phyloP scores from a whole-genome alignment of 2,888 invertebrate genomes.

The Lasioglossum lativentre region DNA sequence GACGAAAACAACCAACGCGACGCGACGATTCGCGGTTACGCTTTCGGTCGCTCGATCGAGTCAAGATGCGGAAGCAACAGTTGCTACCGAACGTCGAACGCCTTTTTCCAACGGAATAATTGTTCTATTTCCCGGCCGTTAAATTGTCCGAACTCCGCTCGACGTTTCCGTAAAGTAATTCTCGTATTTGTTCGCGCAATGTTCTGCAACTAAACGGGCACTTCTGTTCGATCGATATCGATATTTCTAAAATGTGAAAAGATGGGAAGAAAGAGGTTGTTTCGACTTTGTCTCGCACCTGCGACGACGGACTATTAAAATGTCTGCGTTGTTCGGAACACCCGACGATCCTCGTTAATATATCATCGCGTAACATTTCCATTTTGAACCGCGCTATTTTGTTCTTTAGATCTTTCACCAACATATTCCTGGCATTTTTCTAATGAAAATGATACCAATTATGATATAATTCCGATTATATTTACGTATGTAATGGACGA shows the following conservation, averaged over 20 bases:
- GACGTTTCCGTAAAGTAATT: no score
- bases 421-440: no score
- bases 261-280: no score
- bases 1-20: conserved; percentile 73
- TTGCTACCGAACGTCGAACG: conserved; percentile 18
- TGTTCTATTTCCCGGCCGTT: no score
- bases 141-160: no score
- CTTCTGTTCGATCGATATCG: neutral
- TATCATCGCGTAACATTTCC: neutral
- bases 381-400: neutral
- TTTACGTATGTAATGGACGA: no score
- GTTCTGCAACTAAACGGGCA: no score
- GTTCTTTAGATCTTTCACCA: no score
- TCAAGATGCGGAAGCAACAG: conserved; percentile 30
- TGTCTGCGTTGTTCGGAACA: neutral
- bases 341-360: neutral
- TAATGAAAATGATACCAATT: no score
- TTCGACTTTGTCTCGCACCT: neutral
- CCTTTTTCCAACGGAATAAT: no score
- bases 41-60: conserved; percentile 17
- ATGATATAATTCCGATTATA: no score
- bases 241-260: neutral
- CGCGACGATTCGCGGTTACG: conserved; percentile 70
- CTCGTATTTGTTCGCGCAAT: no score
- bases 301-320: neutral